phyloP scores from a whole-genome alignment of 2,113 vertebrate species.

The Suricata suricatta region DNA sequence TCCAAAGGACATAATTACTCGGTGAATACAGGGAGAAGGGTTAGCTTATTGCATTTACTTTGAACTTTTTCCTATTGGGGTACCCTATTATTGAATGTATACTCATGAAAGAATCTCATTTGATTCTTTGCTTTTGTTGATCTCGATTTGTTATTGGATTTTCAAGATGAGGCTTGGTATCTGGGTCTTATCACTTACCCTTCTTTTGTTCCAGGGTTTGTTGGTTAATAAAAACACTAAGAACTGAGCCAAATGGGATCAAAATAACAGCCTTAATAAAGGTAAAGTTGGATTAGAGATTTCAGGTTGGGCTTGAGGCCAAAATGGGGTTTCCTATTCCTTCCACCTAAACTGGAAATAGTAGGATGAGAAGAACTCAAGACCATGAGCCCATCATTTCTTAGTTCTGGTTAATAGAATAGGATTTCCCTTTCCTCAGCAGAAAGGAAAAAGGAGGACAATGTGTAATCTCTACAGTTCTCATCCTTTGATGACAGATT shows the following conservation, averaged over 20 bases:
- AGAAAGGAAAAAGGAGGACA: background rate
- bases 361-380: background rate
- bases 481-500: background rate
- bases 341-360: background rate
- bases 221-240: slow-evolving; percentile 78
- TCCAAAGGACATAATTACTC: background rate
- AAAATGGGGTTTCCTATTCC: slow-evolving; percentile 12
- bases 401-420: background rate
- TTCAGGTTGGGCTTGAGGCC: slow-evolving; percentile 59
- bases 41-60: background rate
- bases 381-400: background rate
- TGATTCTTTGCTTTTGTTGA: slow-evolving; percentile 57
- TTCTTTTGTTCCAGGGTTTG: slow-evolving; percentile 80
- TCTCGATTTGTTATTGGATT: slow-evolving; percentile 62
- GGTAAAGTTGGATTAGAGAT: slow-evolving; percentile 76
- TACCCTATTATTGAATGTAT: background rate
- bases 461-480: background rate
- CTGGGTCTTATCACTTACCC: slow-evolving; percentile 74
- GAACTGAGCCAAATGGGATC: slow-evolving; percentile 78
- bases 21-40: background rate
- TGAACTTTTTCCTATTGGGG: background rate
- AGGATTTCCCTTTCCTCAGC: background rate
- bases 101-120: slow-evolving; percentile 54
- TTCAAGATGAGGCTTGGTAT: slow-evolving; percentile 67
- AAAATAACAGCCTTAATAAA: slow-evolving; percentile 78